Conservation (phyloP, 1,140 invertebrate genomes). For the Brachionus angularis region DNA sequence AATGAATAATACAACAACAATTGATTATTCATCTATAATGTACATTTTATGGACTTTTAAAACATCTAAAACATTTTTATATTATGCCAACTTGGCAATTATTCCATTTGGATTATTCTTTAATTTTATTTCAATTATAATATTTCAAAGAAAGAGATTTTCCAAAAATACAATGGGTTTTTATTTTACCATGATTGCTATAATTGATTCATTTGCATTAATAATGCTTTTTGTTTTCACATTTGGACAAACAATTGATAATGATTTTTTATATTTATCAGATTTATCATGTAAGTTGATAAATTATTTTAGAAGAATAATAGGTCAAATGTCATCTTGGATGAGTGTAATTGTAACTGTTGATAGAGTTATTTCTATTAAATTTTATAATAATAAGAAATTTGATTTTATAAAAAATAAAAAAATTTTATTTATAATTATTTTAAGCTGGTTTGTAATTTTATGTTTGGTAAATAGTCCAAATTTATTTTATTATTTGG, state of each 20-base stretch:
- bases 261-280: neutral
- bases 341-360: neutral
- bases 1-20: too few species aligned
- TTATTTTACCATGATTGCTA: neutral
- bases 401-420: constrained; percentile 13
- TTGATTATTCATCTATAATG: too few species aligned
- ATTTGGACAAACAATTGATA: neutral
- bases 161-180: neutral
- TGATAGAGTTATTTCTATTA: constrained; percentile 2
- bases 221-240: neutral
- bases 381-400: neutral
- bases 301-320: neutral
- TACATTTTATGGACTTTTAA: constrained; percentile 2
- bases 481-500: neutral
- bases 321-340: neutral
- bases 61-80: neutral
- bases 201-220: neutral
- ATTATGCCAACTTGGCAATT: neutral
- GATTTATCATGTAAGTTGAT: constrained; percentile 5
- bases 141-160: neutral
- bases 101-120: neutral
- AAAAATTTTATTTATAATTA: neutral
- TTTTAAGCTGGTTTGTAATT: neutral
- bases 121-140: neutral
- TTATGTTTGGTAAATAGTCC: neutral